A percentile compares a stretch with the other conserved stretches of the same genome.
phyloP scores from a whole-genome alignment of 1,140 invertebrate species.

The Trialeurodes vaporariorum region DNA sequence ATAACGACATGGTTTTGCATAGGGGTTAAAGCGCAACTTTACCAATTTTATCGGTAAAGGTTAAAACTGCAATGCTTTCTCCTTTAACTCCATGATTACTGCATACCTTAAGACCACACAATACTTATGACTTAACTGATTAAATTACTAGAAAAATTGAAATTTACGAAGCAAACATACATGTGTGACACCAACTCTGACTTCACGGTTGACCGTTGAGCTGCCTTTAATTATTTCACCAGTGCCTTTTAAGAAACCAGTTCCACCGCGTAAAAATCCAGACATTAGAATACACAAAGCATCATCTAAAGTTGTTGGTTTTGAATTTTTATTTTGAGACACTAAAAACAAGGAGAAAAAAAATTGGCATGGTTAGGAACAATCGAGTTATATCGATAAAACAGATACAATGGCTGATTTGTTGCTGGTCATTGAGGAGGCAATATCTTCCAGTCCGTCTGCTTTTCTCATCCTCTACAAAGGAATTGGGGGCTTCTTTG shows the following conservation, averaged over 20 bases:
- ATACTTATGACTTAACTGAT: conserved; percentile 14
- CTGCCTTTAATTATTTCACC: conserved; percentile 94
- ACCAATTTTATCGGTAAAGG: background rate
- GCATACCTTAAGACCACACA: conserved; percentile 8
- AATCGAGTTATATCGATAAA: no score
- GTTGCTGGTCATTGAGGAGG: no score
- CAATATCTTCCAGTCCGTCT: no score
- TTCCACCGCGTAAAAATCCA: conserved; percentile 89
- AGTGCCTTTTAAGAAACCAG: conserved; percentile 87
- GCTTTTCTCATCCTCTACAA: no score
- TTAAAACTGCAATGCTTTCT: background rate
- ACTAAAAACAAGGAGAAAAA: no score
- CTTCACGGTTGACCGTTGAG: conserved; percentile 83
- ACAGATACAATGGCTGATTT: no score
- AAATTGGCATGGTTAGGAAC: no score
- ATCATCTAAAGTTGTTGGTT: conserved; percentile 76
- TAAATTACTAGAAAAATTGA: conserved; percentile 7
- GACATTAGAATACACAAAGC: conserved; percentile 81
- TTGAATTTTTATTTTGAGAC: conserved; percentile 39
- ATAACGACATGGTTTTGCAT: background rate
- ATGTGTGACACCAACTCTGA: conserved; percentile 88
- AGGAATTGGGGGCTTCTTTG: no score
- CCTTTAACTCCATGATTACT: background rate
- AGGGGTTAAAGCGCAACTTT: background rate
- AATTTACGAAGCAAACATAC: conserved; percentile 41